These are phyloP conservation scores for Sarcophaga subvicina DNA, from an alignment of 2,888 invertebrate species.

Conservation along the genomic window DNA sequence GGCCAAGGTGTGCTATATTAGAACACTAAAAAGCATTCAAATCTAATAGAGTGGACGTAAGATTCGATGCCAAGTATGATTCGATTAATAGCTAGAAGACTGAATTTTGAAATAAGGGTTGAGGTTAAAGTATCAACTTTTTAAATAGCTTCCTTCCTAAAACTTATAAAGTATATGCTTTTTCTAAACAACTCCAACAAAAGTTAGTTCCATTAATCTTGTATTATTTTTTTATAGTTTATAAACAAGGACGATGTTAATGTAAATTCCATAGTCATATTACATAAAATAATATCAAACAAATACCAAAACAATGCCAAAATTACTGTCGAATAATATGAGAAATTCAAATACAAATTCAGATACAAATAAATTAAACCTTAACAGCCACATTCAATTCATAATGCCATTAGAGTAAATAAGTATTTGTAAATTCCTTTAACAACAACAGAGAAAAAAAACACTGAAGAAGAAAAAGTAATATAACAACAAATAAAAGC, in stretches of 20 bases:
- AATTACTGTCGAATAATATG: slow-evolving; percentile 6
- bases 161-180: too few species aligned
- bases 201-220: not conserved
- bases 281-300: slow-evolving; percentile 6
- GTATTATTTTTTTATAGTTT: not conserved
- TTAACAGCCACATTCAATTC: slow-evolving; percentile 21
- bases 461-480: slow-evolving; percentile 52
- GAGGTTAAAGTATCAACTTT: too few species aligned
- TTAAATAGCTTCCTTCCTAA: too few species aligned
- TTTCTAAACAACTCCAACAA: too few species aligned
- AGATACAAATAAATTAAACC: slow-evolving; percentile 5
- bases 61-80: too few species aligned
- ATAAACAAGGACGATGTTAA: slow-evolving; percentile 60
- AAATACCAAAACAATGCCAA: slow-evolving; percentile 59
- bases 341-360: slow-evolving; percentile 6
- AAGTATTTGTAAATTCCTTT: slow-evolving; percentile 22
- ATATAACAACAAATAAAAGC: slow-evolving; percentile 67
- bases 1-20: too few species aligned
- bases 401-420: not conserved
- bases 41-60: too few species aligned
- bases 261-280: slow-evolving; percentile 24
- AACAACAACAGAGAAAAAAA: not conserved
- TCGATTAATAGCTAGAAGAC: too few species aligned
- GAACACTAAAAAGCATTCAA: too few species aligned
- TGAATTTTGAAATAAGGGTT: too few species aligned